A percentile compares a stretch with the other conserved stretches of the same genome.
These are phyloP conservation scores for Scaptomyza graminum DNA, from an alignment of 1,140 invertebrate species.

Conservation along the genomic window DNA sequence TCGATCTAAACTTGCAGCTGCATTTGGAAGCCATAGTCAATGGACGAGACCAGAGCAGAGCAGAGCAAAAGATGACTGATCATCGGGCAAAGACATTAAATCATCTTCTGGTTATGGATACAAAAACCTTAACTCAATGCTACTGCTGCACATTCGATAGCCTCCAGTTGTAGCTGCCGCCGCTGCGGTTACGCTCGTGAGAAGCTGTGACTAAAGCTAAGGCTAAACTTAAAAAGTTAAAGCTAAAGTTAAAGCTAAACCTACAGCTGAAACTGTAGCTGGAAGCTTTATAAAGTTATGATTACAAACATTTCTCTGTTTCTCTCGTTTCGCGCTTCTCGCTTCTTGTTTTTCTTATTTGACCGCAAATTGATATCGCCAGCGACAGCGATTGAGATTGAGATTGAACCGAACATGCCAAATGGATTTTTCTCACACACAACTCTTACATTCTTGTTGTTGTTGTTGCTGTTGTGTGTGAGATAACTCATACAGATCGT, in stretches of 20 bases:
- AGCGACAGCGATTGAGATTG: constrained; percentile 32
- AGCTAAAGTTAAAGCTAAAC: neutral
- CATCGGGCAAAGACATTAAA: constrained; percentile 72
- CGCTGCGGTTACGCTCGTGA: constrained; percentile 73
- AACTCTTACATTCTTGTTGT: constrained; percentile 16
- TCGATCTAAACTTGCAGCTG: constrained; percentile 7
- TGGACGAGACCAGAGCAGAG: constrained; percentile 18
- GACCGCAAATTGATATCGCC: constrained; percentile 68
- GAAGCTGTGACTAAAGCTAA: constrained; percentile 32
- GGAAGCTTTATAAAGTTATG: constrained; percentile 58
- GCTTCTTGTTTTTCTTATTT: neutral
- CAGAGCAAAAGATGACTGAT: constrained; percentile 56
- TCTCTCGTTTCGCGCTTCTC: neutral
- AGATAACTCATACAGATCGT: constrained; percentile 17
- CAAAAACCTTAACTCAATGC: constrained; percentile 10
- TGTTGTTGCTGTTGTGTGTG: constrained; percentile 17
- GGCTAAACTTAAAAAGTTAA: no score
- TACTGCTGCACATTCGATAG: constrained; percentile 40
- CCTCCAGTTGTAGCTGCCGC: constrained; percentile 22
- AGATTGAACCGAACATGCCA: constrained; percentile 27
- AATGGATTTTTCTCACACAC: constrained; percentile 64
- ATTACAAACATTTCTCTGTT: constrained; percentile 55
- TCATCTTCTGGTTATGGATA: constrained; percentile 51
- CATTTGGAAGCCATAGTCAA: constrained; percentile 48
- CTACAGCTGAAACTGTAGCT: neutral